Evolutionary conservation across 30 jellyfish, hydroid and myxozoan genomes (phyloP), one percentile per base, ranked within the genome.

Genomic region (Aurelia aurita): DNA sequence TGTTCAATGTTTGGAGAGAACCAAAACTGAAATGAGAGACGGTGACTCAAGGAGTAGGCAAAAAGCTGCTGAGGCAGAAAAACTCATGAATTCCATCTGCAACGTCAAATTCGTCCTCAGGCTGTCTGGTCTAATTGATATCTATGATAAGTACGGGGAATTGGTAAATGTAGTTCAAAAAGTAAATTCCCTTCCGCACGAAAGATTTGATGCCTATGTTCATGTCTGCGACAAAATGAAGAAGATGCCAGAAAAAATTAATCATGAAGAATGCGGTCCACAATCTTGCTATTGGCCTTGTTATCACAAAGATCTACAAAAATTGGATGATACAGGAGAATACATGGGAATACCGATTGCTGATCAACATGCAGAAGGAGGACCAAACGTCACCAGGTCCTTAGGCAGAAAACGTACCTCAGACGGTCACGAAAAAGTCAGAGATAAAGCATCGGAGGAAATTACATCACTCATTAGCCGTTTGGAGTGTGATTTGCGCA

Each of bases 51-150:
- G 61, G 44, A 43, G 61, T n/a, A 69, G 28, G 45, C 85, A 73
- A 51, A 51, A 46, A 43, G 85, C 85, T 51, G 85, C 85, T 49
- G 85, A 45, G 28, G 47, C 85, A 73, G 47, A 45, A 73, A 43
- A 69, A 44, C 58, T 73, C 75, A 3, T 43, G 11, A 73, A 73
- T 18, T 43, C 74, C 35, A 22, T 73, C 47, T 45, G 85, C 47
- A 73, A 73, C 47, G 49, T 43, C 44, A 73, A 69, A 19, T 73
- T 73, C 29, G 85, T 51, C 31, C 73, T 73, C 5, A 53, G 5
- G 31, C 85, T 73, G 10, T 73, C 85, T 22, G 74, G 75, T 2
- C 20, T 73, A 39, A 21, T 45, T 5, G 85, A 73, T 73, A 73
- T 73, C 58, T 73, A 73, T 32, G 74, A 45, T 73, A 51, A 27